Conservation (phyloP, 2,888 invertebrate genomes). For the Nomada ferruginata region DNA sequence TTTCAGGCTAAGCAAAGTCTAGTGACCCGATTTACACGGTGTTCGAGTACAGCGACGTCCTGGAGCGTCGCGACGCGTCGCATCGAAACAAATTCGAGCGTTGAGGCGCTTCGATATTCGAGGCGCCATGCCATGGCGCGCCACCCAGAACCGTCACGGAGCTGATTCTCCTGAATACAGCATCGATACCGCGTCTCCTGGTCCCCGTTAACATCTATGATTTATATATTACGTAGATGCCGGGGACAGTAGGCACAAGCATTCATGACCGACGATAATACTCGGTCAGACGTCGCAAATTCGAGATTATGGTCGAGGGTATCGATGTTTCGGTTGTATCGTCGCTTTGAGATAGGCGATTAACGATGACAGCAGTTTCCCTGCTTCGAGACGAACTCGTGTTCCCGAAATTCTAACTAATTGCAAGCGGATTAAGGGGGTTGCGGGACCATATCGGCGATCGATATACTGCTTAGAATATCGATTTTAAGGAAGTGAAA, state of each 20-base stretch:
- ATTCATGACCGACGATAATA: conserved; percentile 46
- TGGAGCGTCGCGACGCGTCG: conserved; percentile 16
- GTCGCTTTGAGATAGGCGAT: conserved; percentile 17
- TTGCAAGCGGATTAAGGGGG: conserved; percentile 43
- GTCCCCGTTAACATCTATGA: conserved; percentile 60
- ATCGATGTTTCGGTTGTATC: conserved; percentile 25
- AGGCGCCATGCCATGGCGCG: not conserved
- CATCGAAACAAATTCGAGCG: not conserved
- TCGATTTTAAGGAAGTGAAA: not conserved
- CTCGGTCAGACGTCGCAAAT: conserved; percentile 34
- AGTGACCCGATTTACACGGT: conserved; percentile 46
- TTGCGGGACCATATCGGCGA: conserved; percentile 20
- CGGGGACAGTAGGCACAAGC: conserved; percentile 45
- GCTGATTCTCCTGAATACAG: conserved; percentile 36
- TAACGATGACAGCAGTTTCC: conserved; percentile 39
- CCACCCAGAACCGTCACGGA: conserved; percentile 46
- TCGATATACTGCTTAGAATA: conserved; percentile 12
- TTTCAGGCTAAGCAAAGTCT: conserved; percentile 6
- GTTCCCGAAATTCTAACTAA: conserved; percentile 23
- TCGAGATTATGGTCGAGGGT: conserved; percentile 23
- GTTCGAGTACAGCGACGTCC: conserved; percentile 8
- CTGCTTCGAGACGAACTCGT: not conserved
- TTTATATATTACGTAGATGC: conserved; percentile 65
- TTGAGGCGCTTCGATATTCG: conserved; percentile 33
- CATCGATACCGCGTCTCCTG: conserved; percentile 32